Base-by-base conservation (phyloP, 1,140 invertebrate species). In the Bombus difficillimus region DNA sequence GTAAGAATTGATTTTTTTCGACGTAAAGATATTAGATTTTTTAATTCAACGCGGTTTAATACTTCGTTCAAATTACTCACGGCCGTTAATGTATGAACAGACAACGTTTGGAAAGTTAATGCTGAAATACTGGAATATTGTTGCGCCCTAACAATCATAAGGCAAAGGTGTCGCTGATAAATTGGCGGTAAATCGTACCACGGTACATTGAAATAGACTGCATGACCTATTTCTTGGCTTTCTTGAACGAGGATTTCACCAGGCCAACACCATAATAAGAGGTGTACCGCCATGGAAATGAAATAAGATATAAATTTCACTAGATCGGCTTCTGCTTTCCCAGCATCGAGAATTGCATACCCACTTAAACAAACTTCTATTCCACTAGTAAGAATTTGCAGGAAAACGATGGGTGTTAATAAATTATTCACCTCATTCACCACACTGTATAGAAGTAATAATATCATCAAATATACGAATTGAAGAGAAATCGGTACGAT, bases 301-400 rank as follows among this genome's bases (percentile, higher is more conserved):
- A 88, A 73, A 76, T 88, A 91, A 62, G 13, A 75, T 18, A 64
- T 62, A 62, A 85, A 90, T 71, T 85, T 86, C 5, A 88, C 12
- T 4, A 85, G 22, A 75, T 90, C 85, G 18, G n/a, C 3, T 22
- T 39, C 12, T 6, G 75, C 72, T 39, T 85, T 39, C 2, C 32
- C 80, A 28, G 59, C 69, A 22, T 39, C 72, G 4, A 81, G 66
- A 1, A 91, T 4, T 1, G 89, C 86, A 39, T 85, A 91, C 32
- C 89, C 89, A n/a, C 81, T 85, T 39, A 91, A 79, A 79, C 90
- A 92, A 64, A 92, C 85, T 69, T 84, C 88, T n/a, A 92, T 28
- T 28, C 89, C 86, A 47, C 85, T 88, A 10, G 78, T 88, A 1
- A 91, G 37, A 43, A 92, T 62, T 80, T 91, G 87, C 6, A 90